A percentile compares a stretch with the other conserved stretches of the same genome.
Conservation (phyloP, 2,113 vertebrate genomes). For the Eulemur rufifrons region DNA sequence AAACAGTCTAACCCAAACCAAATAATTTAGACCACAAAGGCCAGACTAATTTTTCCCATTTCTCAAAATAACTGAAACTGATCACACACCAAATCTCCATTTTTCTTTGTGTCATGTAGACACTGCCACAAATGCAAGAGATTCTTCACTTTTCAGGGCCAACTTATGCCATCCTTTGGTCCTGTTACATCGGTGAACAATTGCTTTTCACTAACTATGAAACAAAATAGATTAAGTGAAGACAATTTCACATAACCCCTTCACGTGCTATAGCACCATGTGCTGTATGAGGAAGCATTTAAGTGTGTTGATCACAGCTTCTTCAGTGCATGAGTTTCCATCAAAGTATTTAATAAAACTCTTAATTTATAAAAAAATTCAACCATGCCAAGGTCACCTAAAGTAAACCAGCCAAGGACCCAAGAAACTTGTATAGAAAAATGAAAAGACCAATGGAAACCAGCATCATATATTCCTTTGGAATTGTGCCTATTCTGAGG, state of each 20-base stretch:
- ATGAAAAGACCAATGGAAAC: not conserved
- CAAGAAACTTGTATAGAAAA: slow-evolving; percentile 9
- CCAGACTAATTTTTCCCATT: slow-evolving; percentile 6
- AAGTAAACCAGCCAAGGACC: not conserved
- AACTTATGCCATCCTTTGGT: not conserved
- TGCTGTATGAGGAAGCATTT: not conserved
- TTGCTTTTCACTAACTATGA: not conserved
- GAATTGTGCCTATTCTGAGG: not conserved
- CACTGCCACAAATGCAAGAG: not conserved
- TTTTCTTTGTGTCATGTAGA: not conserved
- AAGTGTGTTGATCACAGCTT: not conserved
- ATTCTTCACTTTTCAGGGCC: slow-evolving; percentile 6
- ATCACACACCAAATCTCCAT: not conserved
- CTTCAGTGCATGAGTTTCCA: not conserved
- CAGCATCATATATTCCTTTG: not conserved
- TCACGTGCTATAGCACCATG: not conserved
- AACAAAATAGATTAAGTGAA: not conserved
- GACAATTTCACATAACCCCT: not conserved
- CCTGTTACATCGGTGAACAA: not conserved
- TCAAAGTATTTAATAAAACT: not conserved
- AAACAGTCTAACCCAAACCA: slow-evolving; percentile 44
- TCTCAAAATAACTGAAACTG: slow-evolving; percentile 60
- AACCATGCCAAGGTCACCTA: not conserved
- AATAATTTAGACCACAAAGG: slow-evolving; percentile 53
- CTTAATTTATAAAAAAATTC: slow-evolving; percentile 15